These are phyloP conservation scores for Dasyornis broadbenti DNA, from an alignment of 2,113 vertebrate species.

Conservation along the genomic window DNA sequence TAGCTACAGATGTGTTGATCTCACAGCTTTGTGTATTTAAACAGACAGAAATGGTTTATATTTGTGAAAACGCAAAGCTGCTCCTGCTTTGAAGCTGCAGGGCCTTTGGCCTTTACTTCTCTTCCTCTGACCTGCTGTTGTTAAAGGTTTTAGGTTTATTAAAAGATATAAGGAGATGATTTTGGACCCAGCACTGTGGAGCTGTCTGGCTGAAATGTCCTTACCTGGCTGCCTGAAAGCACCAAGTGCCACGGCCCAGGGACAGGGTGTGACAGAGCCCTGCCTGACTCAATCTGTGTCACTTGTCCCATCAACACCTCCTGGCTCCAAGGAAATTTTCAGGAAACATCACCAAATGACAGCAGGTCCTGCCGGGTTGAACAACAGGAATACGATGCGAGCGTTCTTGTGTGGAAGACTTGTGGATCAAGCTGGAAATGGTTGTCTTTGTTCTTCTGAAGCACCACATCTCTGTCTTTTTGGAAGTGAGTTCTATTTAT, in stretches of 20 bases:
- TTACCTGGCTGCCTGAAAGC: background rate
- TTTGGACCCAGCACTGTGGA: background rate
- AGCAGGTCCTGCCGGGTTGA: background rate
- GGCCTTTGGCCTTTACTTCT: background rate
- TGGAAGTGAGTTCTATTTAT: background rate
- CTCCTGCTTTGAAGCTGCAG: background rate
- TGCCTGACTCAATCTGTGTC: background rate
- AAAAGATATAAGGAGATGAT: background rate
- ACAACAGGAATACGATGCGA: background rate
- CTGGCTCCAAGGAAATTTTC: background rate
- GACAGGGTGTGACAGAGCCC: background rate
- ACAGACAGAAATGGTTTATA: background rate
- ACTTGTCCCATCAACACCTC: background rate
- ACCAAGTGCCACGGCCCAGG: accelerated
- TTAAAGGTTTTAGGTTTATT: background rate
- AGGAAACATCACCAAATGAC: background rate
- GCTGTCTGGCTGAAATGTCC: background rate
- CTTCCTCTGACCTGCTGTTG: background rate
- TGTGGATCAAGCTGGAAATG: background rate
- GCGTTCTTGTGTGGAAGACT: background rate
- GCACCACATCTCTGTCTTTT: background rate
- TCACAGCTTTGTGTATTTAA: background rate
- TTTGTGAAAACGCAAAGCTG: background rate
- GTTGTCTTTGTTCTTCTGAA: background rate
- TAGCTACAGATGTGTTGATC: background rate